Percentiles rank a stretch among this genome's conserved stretches.
Conservation (phyloP, 2,797 vertebrate genomes). For the Fundulus diaphanus region DNA sequence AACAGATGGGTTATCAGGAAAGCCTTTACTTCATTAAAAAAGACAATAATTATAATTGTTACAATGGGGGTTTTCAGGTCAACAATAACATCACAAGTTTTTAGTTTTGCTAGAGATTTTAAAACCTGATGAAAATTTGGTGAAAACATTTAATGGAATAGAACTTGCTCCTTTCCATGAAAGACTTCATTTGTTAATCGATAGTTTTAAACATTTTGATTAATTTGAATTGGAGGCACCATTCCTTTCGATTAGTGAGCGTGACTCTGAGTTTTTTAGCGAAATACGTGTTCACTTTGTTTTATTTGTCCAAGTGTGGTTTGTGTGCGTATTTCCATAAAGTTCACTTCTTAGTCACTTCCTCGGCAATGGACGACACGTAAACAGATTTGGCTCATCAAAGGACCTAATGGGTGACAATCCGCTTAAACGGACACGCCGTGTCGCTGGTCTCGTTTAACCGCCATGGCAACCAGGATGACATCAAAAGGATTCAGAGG, state of each 20-base stretch:
- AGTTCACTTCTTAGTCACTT: conserved; percentile 59
- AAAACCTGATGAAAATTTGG: neutral
- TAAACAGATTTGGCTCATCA: conserved; percentile 57
- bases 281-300: conserved; percentile 16
- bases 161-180: neutral
- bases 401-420: conserved; percentile 68
- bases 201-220: conserved; percentile 3
- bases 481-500: conserved; percentile 34
- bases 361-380: conserved; percentile 27
- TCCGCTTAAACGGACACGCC: conserved; percentile 53
- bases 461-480: conserved; percentile 64
- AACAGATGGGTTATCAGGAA: no score
- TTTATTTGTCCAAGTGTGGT: conserved; percentile 16
- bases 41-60: no score
- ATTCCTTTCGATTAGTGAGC: conserved; percentile 14
- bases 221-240: neutral
- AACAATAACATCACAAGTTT: no score
- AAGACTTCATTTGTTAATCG: conserved; percentile 4
- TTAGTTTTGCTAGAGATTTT: no score
- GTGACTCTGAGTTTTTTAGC: conserved; percentile 21
- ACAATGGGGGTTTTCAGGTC: no score
- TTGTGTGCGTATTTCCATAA: conserved; percentile 18
- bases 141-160: neutral
- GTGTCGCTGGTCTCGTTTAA: conserved; percentile 46
- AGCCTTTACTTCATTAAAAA: no score